These are phyloP conservation scores for Brachymystax lenok DNA, from an alignment of 2,797 vertebrate species.

Conservation along the genomic window DNA sequence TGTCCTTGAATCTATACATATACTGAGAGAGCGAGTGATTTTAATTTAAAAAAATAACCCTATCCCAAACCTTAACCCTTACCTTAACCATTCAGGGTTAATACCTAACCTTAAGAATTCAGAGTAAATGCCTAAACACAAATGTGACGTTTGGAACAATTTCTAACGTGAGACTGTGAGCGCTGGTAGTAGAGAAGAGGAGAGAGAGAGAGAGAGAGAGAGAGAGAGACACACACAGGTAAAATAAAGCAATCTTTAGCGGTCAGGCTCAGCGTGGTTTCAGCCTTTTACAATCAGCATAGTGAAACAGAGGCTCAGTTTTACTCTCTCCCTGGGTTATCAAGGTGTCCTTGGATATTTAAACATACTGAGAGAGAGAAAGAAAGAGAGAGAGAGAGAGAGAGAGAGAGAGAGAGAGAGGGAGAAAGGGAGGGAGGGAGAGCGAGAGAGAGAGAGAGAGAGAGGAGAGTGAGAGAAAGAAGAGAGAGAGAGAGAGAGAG, in stretches of 20 bases:
- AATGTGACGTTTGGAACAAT: no score
- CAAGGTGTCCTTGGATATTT: slow-evolving; percentile 67
- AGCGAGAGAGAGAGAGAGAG: slow-evolving; percentile 11
- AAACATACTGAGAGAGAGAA: slow-evolving; percentile 38
- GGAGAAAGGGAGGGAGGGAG: slow-evolving; percentile 7
- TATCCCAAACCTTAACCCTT: no score
- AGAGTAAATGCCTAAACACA: no score
- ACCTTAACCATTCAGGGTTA: no score
- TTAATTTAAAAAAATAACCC: no score
- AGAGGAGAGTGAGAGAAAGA: not conserved
- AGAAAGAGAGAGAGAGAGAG: not conserved
- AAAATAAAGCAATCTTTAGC: slow-evolving; percentile 61
- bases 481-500: not conserved
- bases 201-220: no score
- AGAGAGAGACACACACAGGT: not conserved
- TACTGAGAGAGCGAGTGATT: slow-evolving; percentile 23
- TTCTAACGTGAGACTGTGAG: no score
- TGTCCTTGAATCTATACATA: slow-evolving; percentile 62
- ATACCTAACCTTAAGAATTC: no score
- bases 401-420: no score
- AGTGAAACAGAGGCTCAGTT: slow-evolving; percentile 55
- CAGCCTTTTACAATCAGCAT: slow-evolving; percentile 63
- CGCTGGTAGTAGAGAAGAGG: no score
- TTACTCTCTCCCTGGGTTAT: slow-evolving; percentile 41
- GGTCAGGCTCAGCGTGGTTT: slow-evolving; percentile 59